Percentiles rank a stretch among this genome's conserved stretches.
Evolutionary conservation across 2,888 invertebrate genomes (phyloP).

Genomic region (Idaea straminata): DNA sequence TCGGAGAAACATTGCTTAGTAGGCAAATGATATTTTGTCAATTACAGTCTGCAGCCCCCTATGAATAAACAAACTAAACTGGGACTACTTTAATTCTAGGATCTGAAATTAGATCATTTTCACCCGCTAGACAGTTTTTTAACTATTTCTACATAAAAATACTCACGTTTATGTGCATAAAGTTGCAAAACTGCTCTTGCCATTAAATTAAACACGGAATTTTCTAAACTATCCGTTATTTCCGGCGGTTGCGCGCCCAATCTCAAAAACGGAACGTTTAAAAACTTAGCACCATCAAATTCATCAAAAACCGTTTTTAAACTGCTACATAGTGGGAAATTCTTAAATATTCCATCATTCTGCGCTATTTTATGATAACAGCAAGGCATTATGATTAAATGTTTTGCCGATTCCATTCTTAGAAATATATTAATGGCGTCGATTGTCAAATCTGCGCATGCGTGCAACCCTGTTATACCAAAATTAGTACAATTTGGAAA

Average conservation of each 20-base stretch:
- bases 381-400: constrained; percentile 86
- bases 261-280: constrained; percentile 84
- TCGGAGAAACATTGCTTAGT: too few species aligned
- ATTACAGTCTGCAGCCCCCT: too few species aligned
- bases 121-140: too few species aligned
- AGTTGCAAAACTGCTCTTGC: constrained; percentile 83
- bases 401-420: constrained; percentile 74
- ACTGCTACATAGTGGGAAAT: constrained; percentile 83
- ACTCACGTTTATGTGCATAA: constrained; percentile 79
- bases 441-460: constrained; percentile 88
- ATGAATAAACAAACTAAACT: too few species aligned
- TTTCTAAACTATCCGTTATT: constrained; percentile 72
- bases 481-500: constrained; percentile 50
- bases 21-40: too few species aligned
- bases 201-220: constrained; percentile 74
- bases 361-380: constrained; percentile 86
- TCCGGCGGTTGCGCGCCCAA: constrained; percentile 85
- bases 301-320: constrained; percentile 60
- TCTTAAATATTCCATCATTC: constrained; percentile 63
- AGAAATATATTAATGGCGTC: constrained; percentile 84
- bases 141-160: constrained; percentile 1
- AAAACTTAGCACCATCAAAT: constrained; percentile 58
- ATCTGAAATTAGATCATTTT: too few species aligned
- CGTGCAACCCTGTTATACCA: constrained; percentile 83
- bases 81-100: too few species aligned